Base-by-base conservation (phyloP, 1,140 invertebrate species). In the Drosophila dunni region DNA sequence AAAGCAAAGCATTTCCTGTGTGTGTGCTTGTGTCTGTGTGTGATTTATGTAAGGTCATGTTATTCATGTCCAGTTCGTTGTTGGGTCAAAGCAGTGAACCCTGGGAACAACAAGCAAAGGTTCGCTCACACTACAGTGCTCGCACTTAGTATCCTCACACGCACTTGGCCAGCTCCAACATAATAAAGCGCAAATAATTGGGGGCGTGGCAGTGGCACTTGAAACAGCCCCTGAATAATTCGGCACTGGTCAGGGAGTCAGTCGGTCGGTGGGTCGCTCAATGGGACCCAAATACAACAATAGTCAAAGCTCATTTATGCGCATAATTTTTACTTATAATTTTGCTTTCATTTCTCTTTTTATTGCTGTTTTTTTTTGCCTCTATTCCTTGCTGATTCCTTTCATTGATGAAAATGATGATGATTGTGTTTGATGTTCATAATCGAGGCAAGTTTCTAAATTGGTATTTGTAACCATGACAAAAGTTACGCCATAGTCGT, bases 251-350 rank as follows among this genome's bases (percentile, higher is more conserved):
- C 67, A 62, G 58, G 3, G 24, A 29, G 24, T 29, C 24, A 29
- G 24, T 29, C 6, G 3, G 24, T 29, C 24, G 6, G 24, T 29
- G 3, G 6, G 24, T 29, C 8, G 7, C 11, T 8, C 50, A 0
- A 8, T 33, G 44, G 4, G 33, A 10, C 20, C 2, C 36, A 58
- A n/a, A 20, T 33, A 20, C 36, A 42, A 69, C 58, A 63, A 69
- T 61, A 67, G 82, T 54, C 64, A 70, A 54, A 58, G 75, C 64
- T 67, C 79, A 82, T 86, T 86, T 88, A 88, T 86, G 82, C 82
- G 79, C 82, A 86, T 86, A 86, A 74, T 66, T 82, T 78, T 80
- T 69, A 72, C 60, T 67, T 67, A 65, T 88, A 72, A 82, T 75
- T 29, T 81, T 81, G 53, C 42, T 66, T 81, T 81, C 57, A 58